Evolutionary conservation across 1,140 invertebrate species (phyloP).

Genomic region (Calephelis virginiensis): DNA sequence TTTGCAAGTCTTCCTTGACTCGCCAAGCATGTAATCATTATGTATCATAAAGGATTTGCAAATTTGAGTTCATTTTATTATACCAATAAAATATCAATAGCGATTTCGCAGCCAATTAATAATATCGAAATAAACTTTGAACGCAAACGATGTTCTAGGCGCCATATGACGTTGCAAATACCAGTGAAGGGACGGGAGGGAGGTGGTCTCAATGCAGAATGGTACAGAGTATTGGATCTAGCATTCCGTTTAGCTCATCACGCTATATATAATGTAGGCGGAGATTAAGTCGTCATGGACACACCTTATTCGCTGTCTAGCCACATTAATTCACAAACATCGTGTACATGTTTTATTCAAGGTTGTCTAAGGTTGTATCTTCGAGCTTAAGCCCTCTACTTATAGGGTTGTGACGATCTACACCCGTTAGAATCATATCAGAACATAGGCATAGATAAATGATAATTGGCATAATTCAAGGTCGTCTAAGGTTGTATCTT

Average conservation of each 20-base stretch:
- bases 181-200: conserved; percentile 25
- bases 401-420: conserved; percentile 9
- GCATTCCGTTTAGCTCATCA: conserved; percentile 35
- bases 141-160: background rate
- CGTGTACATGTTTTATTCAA: conserved; percentile 39
- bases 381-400: conserved; percentile 7
- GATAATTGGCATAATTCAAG: conserved; percentile 26
- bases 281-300: conserved; percentile 38
- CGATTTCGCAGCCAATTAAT: background rate
- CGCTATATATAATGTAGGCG: conserved; percentile 44
- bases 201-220: conserved; percentile 30
- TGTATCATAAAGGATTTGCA: conserved; percentile 15
- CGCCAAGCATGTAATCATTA: background rate
- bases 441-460: no score
- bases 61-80: conserved; percentile 11
- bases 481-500: conserved; percentile 19
- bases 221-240: conserved; percentile 23
- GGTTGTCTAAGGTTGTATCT: conserved; percentile 20
- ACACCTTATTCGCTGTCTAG: conserved; percentile 40
- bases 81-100: conserved; percentile 11
- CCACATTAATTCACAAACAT: conserved; percentile 36
- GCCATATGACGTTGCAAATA: conserved; percentile 9
- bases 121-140: conserved; percentile 2
- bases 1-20: conserved; percentile 3
- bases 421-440: background rate